Percentiles rank a stretch among this genome's conserved stretches.
phyloP scores from a whole-genome alignment of 2,113 vertebrate species.

The Erythrolamprus reginae region DNA sequence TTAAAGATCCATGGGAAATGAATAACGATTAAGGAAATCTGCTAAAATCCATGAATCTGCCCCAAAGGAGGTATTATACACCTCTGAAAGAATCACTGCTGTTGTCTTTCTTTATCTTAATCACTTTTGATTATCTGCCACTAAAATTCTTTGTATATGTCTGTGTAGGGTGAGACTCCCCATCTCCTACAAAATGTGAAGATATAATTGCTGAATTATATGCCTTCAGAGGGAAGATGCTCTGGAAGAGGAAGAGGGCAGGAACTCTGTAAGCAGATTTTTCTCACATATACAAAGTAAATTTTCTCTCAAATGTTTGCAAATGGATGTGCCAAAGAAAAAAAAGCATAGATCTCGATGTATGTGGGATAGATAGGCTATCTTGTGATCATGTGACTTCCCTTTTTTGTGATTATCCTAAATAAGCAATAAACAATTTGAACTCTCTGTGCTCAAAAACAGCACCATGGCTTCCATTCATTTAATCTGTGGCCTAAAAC shows the following conservation, averaged over 20 bases:
- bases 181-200: background rate
- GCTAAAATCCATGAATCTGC: background rate
- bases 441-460: background rate
- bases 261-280: background rate
- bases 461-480: background rate
- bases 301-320: background rate
- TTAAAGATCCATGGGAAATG: background rate
- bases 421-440: background rate
- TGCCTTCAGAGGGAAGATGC: background rate
- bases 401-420: background rate
- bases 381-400: background rate
- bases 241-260: background rate
- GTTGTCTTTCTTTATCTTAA: background rate
- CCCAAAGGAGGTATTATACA: background rate
- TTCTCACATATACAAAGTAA: background rate
- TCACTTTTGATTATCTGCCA: background rate
- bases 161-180: background rate
- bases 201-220: background rate
- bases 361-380: background rate
- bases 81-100: background rate
- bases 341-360: background rate
- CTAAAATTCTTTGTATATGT: background rate
- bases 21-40: background rate
- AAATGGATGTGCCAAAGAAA: background rate
- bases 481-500: background rate